These are phyloP conservation scores for Philhelius pedissequus DNA, from an alignment of 2,888 invertebrate species.

Conservation along the genomic window DNA sequence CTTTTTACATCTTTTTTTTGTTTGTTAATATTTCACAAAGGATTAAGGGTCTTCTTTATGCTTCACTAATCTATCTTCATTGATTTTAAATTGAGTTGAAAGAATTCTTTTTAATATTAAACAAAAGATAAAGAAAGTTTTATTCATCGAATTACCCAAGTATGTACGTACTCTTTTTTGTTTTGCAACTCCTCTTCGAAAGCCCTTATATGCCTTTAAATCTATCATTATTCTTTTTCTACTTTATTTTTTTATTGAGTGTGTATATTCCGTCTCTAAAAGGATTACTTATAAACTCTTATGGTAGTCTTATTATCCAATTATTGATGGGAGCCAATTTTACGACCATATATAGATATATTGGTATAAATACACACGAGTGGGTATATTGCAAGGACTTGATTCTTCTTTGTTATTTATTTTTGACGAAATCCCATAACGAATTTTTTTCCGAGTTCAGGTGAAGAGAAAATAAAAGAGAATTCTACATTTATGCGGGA, in stretches of 20 bases:
- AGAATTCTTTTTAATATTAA: conserved; percentile 32
- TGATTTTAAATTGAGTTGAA: conserved; percentile 67
- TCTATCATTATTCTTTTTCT: background rate
- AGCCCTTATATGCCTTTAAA: background rate
- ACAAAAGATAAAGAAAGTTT: conserved; percentile 19
- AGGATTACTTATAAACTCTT: conserved; percentile 51
- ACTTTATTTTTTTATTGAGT: conserved; percentile 16
- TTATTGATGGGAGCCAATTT: conserved; percentile 64
- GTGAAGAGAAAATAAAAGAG: conserved; percentile 27
- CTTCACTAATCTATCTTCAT: conserved; percentile 56
- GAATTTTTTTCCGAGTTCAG: conserved; percentile 32
- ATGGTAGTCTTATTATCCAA: conserved; percentile 63
- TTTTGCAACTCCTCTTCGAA: background rate
- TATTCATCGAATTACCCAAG: background rate
- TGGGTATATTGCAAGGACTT: conserved; percentile 2
- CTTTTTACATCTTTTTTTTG: background rate
- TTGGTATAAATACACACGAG: conserved; percentile 14
- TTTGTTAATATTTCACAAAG: conserved; percentile 35
- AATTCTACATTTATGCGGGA: conserved; percentile 13
- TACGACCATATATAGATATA: conserved; percentile 38
- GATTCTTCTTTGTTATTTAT: background rate
- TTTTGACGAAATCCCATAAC: conserved; percentile 3
- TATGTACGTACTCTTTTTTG: background rate
- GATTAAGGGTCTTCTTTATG: conserved; percentile 39
- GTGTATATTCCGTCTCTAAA: conserved; percentile 15